Evolutionary conservation across 1,140 invertebrate genomes (phyloP).

Genomic region (Drosophila kepulauana): DNA sequence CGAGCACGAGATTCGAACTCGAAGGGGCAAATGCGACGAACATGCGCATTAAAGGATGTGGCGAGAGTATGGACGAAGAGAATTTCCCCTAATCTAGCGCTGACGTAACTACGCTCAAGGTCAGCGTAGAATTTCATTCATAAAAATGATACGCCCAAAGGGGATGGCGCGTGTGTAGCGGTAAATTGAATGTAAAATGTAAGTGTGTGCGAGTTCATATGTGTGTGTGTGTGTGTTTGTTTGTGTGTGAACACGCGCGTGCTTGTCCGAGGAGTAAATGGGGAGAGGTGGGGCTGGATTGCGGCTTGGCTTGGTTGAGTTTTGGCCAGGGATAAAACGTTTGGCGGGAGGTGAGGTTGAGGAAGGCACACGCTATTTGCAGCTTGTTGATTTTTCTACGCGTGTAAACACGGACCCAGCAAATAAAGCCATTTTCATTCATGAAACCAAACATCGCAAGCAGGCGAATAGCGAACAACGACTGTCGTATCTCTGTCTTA

Average conservation of each 20-base stretch:
- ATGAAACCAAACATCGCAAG: constrained; percentile 15
- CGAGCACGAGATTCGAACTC: constrained; percentile 17
- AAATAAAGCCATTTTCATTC: constrained; percentile 69
- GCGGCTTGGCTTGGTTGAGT: neutral
- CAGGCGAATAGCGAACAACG: neutral
- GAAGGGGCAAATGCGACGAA: constrained; percentile 14
- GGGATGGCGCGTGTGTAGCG: constrained; percentile 34
- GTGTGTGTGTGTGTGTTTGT: constrained; percentile 13
- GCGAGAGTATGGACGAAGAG: neutral
- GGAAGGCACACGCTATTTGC: constrained; percentile 52
- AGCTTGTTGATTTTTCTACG: constrained; percentile 80
- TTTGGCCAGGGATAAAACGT: constrained; percentile 4
- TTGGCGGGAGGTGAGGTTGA: constrained; percentile 28
- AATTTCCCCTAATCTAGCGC: constrained; percentile 52
- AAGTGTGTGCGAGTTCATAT: constrained; percentile 9
- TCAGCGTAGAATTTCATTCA: constrained; percentile 82
- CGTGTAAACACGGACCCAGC: constrained; percentile 69
- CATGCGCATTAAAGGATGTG: constrained; percentile 22
- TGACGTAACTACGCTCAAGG: constrained; percentile 79
- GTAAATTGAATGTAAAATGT: constrained; percentile 27
- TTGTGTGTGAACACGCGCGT: constrained; percentile 65
- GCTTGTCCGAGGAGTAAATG: constrained; percentile 20
- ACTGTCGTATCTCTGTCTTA: neutral
- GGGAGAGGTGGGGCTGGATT: neutral
- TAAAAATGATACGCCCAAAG: constrained; percentile 68